These are phyloP conservation scores for Polietes domitor DNA, from an alignment of 2,888 invertebrate species.

Conservation along the genomic window DNA sequence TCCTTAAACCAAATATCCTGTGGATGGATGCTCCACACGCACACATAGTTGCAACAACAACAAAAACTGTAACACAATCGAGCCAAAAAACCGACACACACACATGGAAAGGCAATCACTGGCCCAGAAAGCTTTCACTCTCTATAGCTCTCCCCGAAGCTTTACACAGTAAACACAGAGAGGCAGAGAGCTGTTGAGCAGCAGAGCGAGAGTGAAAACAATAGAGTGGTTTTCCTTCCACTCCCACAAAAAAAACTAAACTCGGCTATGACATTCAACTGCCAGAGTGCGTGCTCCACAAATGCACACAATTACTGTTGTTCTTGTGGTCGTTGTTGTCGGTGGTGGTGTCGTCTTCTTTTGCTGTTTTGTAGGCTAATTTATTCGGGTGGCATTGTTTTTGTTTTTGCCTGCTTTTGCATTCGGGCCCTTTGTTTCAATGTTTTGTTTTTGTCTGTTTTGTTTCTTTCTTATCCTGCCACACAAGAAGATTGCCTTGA, in stretches of 20 bases:
- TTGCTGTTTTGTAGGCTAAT: constrained; percentile 20
- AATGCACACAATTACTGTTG: constrained; percentile 50
- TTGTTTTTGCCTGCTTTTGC: constrained; percentile 15
- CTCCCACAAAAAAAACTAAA: too few species aligned
- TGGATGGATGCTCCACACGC: constrained; percentile 48
- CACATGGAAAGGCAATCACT: not conserved
- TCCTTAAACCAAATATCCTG: constrained; percentile 64
- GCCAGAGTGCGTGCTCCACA: constrained; percentile 55
- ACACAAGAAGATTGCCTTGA: constrained; percentile 48
- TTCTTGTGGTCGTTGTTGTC: constrained; percentile 9
- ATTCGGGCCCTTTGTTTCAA: not conserved
- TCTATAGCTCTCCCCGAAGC: constrained; percentile 1
- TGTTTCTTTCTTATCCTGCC: constrained; percentile 40
- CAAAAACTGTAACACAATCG: constrained; percentile 53
- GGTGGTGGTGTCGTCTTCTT: not conserved
- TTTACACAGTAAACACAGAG: constrained; percentile 21
- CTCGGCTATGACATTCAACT: constrained; percentile 60
- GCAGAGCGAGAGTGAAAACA: constrained; percentile 6
- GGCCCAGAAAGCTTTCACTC: constrained; percentile 67
- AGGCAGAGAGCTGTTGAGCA: not conserved
- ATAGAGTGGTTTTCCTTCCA: constrained; percentile 1
- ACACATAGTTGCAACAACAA: constrained; percentile 22
- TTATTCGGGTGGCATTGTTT: constrained; percentile 26
- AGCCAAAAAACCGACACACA: constrained; percentile 38
- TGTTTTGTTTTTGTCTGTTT: constrained; percentile 11